Conservation (phyloP, 2,113 vertebrate species). For the Dasypus novemcinctus region DNA sequence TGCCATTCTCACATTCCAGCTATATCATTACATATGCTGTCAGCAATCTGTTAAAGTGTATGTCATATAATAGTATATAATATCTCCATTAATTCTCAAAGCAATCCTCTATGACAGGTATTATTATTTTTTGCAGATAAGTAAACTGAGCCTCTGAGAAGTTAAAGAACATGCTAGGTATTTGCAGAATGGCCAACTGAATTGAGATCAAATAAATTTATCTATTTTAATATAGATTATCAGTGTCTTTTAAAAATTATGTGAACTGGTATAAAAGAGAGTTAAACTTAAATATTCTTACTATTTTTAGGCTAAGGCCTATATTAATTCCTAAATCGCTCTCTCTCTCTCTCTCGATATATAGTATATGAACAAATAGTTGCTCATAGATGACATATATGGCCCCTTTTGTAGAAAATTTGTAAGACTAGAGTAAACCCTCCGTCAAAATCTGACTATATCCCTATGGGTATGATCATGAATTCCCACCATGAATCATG, state of each 20-base stretch:
- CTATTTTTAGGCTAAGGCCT: background rate
- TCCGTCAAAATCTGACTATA: background rate
- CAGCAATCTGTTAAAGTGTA: background rate
- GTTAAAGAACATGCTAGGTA: background rate
- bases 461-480: too few relatives aligned
- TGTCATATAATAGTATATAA: background rate
- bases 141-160: background rate
- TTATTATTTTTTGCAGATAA: background rate
- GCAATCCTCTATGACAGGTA: background rate
- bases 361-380: background rate
- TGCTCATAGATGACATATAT: background rate
- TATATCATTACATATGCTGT: background rate
- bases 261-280: background rate
- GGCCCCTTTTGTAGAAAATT: background rate
- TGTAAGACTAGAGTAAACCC: background rate
- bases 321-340: background rate
- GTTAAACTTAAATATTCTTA: background rate
- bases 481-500: background rate
- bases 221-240: conserved; percentile 13
- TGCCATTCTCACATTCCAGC: background rate
- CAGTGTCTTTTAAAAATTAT: background rate
- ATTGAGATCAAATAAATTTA: background rate
- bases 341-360: background rate
- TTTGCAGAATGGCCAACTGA: background rate
- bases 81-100: background rate